Conservation (phyloP, 2,797 vertebrate species). For the Spea hammondii region DNA sequence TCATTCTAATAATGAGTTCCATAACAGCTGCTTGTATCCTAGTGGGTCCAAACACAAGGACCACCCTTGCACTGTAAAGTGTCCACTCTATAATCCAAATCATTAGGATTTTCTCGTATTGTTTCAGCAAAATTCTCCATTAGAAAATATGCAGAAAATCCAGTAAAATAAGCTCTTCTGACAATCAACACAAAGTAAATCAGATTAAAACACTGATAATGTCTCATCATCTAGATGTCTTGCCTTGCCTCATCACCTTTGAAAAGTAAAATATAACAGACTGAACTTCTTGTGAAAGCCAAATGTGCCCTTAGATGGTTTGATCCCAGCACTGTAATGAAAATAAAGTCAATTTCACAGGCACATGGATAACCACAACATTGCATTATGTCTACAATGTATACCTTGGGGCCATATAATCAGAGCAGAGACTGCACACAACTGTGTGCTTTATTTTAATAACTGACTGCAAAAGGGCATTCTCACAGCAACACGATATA, state of each 20-base stretch:
- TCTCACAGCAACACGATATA: background rate
- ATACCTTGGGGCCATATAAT: conserved; percentile 18
- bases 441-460: background rate
- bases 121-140: too few relatives aligned
- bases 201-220: too few relatives aligned
- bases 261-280: background rate
- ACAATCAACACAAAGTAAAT: too few relatives aligned
- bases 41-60: background rate
- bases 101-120: too few relatives aligned
- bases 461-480: background rate
- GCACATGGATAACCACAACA: conserved; percentile 16
- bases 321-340: conserved; percentile 11
- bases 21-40: background rate
- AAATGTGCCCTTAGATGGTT: conserved; percentile 37
- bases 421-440: conserved; percentile 6
- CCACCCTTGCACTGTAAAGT: conserved; percentile 14
- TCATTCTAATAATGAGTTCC: background rate
- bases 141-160: background rate
- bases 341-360: conserved; percentile 14
- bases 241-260: background rate
- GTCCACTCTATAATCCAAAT: background rate
- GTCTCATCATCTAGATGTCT: background rate
- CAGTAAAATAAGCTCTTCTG: too few relatives aligned
- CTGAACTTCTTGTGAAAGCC: conserved; percentile 8
- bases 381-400: conserved; percentile 39